Conservation (phyloP, 1,140 invertebrate species). For the Panulirus ornatus region DNA sequence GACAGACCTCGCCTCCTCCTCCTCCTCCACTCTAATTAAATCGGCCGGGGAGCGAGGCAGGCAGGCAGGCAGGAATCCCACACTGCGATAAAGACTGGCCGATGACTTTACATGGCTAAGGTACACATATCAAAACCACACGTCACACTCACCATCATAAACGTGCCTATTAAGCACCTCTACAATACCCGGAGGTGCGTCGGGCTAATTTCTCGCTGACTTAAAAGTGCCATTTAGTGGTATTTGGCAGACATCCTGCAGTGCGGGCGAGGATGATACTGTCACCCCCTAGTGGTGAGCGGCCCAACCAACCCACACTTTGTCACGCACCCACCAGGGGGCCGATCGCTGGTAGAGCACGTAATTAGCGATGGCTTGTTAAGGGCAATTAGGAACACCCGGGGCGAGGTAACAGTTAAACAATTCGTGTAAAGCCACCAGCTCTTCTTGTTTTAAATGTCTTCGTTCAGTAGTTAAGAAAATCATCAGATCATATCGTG, state of each 20-base stretch:
- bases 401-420: slow-evolving; percentile 1
- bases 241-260: slow-evolving; percentile 33
- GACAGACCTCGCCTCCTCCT: background rate
- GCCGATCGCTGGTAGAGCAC: slow-evolving; percentile 43
- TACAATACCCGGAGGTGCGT: background rate
- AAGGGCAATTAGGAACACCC: slow-evolving; percentile 34
- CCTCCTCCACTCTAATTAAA: background rate
- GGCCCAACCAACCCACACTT: slow-evolving; percentile 46
- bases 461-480: too few relatives aligned
- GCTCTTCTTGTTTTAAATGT: background rate
- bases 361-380: slow-evolving; percentile 67
- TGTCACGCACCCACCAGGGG: slow-evolving; percentile 61
- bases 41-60: too few relatives aligned
- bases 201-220: slow-evolving; percentile 18
- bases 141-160: too few relatives aligned
- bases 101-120: background rate
- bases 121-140: background rate
- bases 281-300: slow-evolving; percentile 48
- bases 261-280: slow-evolving; percentile 39
- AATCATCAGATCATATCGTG: too few relatives aligned
- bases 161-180: background rate
- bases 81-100: background rate
- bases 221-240: slow-evolving; percentile 56
- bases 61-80: background rate
- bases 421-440: background rate